Base-by-base conservation (phyloP, 2,113 vertebrate species). In the Alaudala cheleensis region DNA sequence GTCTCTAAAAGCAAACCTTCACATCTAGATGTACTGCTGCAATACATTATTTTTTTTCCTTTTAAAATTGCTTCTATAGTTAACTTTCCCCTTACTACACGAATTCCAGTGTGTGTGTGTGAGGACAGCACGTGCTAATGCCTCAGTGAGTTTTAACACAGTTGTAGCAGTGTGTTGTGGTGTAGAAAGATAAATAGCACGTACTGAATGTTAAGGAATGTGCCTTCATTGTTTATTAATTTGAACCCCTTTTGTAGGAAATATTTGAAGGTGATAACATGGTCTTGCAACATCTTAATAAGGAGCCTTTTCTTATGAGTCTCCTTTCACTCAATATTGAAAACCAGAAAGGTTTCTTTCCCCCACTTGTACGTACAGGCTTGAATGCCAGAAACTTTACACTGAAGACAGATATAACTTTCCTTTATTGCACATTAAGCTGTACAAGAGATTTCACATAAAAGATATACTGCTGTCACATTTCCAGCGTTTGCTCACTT, bases 361-460 rank as follows among this genome's bases (percentile, higher is more conserved):
- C 93, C 95, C 96, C 97, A 95, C 95, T 96, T 97, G 96, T 74
- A 94, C 51, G 66, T 95, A 97, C 95, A 96, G 96, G 95, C 97
- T 97, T 94, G 87, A 92, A 97, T 90, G 97, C 97, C 98, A 98
- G 97, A 98, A 98, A 98, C 97, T 98, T 98, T 98, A 98, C 98
- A 98, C 98, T 98, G 98, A 98, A 98, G 98, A 98, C 98, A 98
- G 98, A 98, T 98, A 97, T 95, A 98, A 98, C 97, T 98, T 98
- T 98, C 97, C 95, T 98, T 98, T 98, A 98, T 98, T 98, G 97
- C 98, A 98, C 98, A 97, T 98, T 97, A 98, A 98, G 98, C 98
- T 98, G 98, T 98, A 98, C 98, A 98, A 98, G 98, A 96, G 95
- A 98, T 97, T 97, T 98, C 98, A 98, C 98, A 98, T 91, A 98